A percentile compares a stretch with the other conserved stretches of the same genome.
Evolutionary conservation across 2,797 vertebrate genomes (phyloP).

Genomic region (Jordanella pulchra): DNA sequence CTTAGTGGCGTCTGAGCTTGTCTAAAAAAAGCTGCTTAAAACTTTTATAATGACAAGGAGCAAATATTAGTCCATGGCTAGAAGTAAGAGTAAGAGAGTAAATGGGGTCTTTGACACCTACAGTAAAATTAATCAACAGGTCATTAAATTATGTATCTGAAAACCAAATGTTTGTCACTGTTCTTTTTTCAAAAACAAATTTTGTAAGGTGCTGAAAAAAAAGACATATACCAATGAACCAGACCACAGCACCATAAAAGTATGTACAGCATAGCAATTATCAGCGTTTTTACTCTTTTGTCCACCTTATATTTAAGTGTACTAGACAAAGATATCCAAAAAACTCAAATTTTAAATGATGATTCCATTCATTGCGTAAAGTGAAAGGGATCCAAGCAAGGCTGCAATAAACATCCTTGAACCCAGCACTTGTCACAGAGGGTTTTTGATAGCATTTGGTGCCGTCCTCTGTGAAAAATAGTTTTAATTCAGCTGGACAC

Average conservation of each 20-base stretch:
- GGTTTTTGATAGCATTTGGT: not conserved
- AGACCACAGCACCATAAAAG: not conserved
- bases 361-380: not conserved
- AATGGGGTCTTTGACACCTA: slow-evolving; percentile 8
- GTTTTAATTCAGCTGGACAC: not conserved
- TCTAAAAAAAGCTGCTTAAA: slow-evolving; percentile 42
- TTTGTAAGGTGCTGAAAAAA: not conserved
- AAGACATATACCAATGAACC: not conserved
- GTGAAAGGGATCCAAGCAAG: not conserved
- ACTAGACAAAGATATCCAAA: not conserved
- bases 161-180: slow-evolving; percentile 6
- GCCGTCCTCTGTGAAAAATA: not conserved
- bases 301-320: not conserved
- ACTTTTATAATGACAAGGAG: slow-evolving; percentile 36
- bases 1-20: slow-evolving; percentile 29
- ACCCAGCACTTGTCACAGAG: not conserved
- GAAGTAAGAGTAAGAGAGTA: slow-evolving; percentile 21
- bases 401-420: not conserved
- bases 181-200: not conserved
- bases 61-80: slow-evolving; percentile 16
- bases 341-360: not conserved
- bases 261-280: too few species aligned
- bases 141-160: slow-evolving; percentile 24
- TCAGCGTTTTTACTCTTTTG: not conserved
- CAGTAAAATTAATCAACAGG: slow-evolving; percentile 29